Evolutionary conservation across 2,797 vertebrate species (phyloP).

Genomic region (Pipistrellus nathusii): DNA sequence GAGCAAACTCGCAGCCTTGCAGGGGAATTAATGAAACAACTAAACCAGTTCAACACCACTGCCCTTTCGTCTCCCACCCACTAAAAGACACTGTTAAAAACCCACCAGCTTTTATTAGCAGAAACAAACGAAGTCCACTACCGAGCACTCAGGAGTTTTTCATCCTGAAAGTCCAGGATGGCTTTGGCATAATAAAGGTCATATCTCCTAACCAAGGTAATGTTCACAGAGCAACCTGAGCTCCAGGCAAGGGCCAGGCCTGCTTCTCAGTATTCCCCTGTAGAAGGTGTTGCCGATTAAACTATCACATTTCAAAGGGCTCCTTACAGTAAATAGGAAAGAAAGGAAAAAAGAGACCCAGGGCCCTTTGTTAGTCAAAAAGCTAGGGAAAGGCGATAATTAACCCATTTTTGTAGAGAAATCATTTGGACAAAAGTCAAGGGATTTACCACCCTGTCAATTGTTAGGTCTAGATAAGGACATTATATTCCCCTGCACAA

Average conservation of each 20-base stretch:
- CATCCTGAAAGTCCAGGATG: slow-evolving; percentile 89
- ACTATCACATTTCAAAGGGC: slow-evolving; percentile 92
- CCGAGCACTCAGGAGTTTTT: slow-evolving; percentile 84
- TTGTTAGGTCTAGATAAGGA: slow-evolving; percentile 91
- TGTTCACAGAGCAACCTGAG: slow-evolving; percentile 90
- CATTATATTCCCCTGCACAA: slow-evolving; percentile 90
- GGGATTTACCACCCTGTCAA: slow-evolving; percentile 91
- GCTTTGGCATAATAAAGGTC: slow-evolving; percentile 90
- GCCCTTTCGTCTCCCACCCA: slow-evolving; percentile 73
- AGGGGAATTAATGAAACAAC: slow-evolving; percentile 79
- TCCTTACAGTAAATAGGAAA: slow-evolving; percentile 91
- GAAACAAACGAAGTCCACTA: slow-evolving; percentile 88
- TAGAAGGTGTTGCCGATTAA: slow-evolving; percentile 92
- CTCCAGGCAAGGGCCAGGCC: slow-evolving; percentile 86
- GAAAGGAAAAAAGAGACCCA: slow-evolving; percentile 94
- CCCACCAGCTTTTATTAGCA: slow-evolving; percentile 86
- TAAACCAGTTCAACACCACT: slow-evolving; percentile 56
- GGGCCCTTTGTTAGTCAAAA: slow-evolving; percentile 95
- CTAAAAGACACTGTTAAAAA: slow-evolving; percentile 79
- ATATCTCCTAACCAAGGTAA: slow-evolving; percentile 89
- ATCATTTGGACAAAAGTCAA: slow-evolving; percentile 92
- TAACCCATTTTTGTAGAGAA: slow-evolving; percentile 94
- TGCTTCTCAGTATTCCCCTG: slow-evolving; percentile 89
- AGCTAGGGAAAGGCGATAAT: slow-evolving; percentile 95
- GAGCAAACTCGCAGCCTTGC: slow-evolving; percentile 66